Base-by-base conservation (phyloP, 30 jellyfish, hydroid and myxozoan genomes). In the Sanderia malayensis region DNA sequence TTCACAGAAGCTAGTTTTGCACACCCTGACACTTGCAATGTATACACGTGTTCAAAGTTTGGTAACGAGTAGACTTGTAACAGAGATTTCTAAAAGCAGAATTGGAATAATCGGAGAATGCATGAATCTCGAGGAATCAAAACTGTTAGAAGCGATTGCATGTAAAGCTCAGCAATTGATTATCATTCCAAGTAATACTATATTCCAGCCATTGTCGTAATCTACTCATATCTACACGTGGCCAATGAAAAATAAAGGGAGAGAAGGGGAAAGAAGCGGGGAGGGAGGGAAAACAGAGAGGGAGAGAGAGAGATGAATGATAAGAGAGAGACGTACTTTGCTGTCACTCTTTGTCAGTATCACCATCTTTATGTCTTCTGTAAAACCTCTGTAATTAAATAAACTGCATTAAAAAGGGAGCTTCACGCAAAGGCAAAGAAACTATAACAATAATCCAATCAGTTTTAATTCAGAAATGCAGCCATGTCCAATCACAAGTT, bases 41-140 rank as follows among this genome's bases (percentile, higher is more conserved):
- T 85, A 74, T 93, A 93, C 44, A 93, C 96, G 44, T 86, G 99
- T 27, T 93, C 92, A 24, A 80, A 81, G 20, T 80, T 37, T 22
- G 96, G 99, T n/a, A 93, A 83, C 2, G 99, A 77, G 49, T 70
- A 70, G 26, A 93, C 99, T 41, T 87, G 90, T 44, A 93, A 65
- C 44, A 79, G 55, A 1, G 88, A 46, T 85, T 93, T 93, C 96
- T 85, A 68, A 1, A 57, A 67, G 18, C 32, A 47, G 31, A 44
- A 67, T 9, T 15, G 17, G 61, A 28, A 4, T 3, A 62, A 62
- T 9, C 15, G 15, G 15, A 41, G 8, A 6, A 41, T 41, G 15
- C 15, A 15, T 8, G 15, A 41, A 41, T 6, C 15, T 8, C 15
- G 55, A 6, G 15, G 15, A 41, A 8, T 6, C 55, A 41, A 41